These are phyloP conservation scores for Drosophila insularis DNA, from an alignment of 1,140 invertebrate genomes.

Conservation along the genomic window DNA sequence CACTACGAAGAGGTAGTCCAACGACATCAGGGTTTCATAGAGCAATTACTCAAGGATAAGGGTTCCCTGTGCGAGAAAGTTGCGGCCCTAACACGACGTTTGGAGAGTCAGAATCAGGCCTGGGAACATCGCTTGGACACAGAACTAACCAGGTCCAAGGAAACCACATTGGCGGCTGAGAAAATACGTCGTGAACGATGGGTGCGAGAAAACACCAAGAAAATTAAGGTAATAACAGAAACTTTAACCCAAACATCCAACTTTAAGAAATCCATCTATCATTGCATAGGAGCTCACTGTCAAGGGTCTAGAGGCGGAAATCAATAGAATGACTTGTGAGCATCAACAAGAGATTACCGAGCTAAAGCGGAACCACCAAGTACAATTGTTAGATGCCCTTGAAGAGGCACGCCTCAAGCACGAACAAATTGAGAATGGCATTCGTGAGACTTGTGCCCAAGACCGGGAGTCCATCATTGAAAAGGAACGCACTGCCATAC, in stretches of 20 bases:
- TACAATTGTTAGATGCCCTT: slow-evolving; percentile 82
- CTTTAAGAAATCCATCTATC: no score
- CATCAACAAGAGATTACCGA: slow-evolving; percentile 86
- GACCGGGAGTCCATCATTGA: slow-evolving; percentile 83
- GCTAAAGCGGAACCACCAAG: slow-evolving; percentile 85
- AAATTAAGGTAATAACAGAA: slow-evolving; percentile 85
- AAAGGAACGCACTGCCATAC: slow-evolving; percentile 83
- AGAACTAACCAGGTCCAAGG: slow-evolving; percentile 86
- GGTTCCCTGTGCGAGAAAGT: slow-evolving; percentile 87
- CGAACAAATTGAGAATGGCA: slow-evolving; percentile 83
- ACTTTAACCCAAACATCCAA: not conserved
- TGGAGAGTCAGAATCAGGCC: slow-evolving; percentile 83
- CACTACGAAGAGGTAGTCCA: slow-evolving; percentile 86
- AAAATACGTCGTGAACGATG: slow-evolving; percentile 87
- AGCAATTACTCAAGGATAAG: slow-evolving; percentile 87
- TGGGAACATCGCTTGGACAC: slow-evolving; percentile 86
- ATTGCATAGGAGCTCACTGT: slow-evolving; percentile 86
- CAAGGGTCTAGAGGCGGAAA: slow-evolving; percentile 88
- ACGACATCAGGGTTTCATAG: slow-evolving; percentile 88
- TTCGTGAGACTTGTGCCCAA: slow-evolving; percentile 83
- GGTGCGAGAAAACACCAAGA: slow-evolving; percentile 88
- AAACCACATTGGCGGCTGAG: slow-evolving; percentile 86
- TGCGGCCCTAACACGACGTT: slow-evolving; percentile 84
- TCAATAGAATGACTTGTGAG: slow-evolving; percentile 86
- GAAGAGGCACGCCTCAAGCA: slow-evolving; percentile 82